Evolutionary conservation across 2,797 vertebrate species (phyloP), one percentile per base, ranked within the genome.

Genomic region (Pteronotus mesoamericanus): DNA sequence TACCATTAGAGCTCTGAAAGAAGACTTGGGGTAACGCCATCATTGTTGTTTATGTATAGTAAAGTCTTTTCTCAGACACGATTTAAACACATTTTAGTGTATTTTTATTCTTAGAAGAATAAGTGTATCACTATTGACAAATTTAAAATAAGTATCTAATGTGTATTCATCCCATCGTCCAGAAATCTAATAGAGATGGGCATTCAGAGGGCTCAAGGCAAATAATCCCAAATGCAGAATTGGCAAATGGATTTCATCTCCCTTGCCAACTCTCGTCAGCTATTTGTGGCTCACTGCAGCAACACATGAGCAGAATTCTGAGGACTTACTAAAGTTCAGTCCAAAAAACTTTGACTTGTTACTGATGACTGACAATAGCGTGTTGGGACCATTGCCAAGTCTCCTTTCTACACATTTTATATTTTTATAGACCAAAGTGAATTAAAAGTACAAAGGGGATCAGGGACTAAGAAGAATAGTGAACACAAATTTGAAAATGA

Each of bases 401-500:
- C 39, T 83, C 18, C 4, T 83, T 5, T 32, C 61, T 59, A n/a
- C 3, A 22, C 32, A 64, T n/a, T 83, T 86, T n/a, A 8, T 29
- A 42, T 82, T 44, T 88, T 74, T 44, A 80, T 2, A 59, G 37
- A 55, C 9, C 21, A 89, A 84, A 84, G 2, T 84, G 37, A 77
- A 79, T 44, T 83, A 64, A 82, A 89, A 15, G 5, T 39, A 48
- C 5, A 12, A 22, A 29, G n/a, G 14, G 3, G 21, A 37, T 42
- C 10, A 72, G 39, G 86, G 16, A 42, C 37, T 57, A 87, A 79
- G 42, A 75, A 34, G 21, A 66, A 77, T 0, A 91, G 7, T 5
- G 51, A 84, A 82, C n/a, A 72, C 4, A 92, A 71, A 86, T 39
- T 37, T 91, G 44, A 95, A 94, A 94, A 86, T 21, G 7, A 68